Percentiles rank a stretch among this genome's conserved stretches.
phyloP scores from a whole-genome alignment of 2,113 vertebrate genomes.

The Holacanthus passer region DNA sequence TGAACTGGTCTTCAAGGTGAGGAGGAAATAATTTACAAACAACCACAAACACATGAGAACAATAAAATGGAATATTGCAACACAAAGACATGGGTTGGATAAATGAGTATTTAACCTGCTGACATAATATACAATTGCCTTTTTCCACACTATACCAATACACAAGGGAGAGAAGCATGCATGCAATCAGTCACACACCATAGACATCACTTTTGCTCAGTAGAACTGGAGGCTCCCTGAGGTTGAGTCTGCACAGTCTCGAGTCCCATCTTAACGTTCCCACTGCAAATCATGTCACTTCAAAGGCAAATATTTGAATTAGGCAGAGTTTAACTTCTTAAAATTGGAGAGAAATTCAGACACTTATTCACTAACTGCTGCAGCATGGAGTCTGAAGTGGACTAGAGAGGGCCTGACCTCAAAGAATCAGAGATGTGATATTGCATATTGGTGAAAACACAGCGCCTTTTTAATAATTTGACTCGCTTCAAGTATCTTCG shows the following conservation, averaged over 20 bases:
- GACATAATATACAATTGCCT: slow-evolving; percentile 1
- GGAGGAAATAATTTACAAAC: slow-evolving; percentile 19
- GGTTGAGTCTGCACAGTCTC: neutral
- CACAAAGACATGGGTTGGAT: neutral
- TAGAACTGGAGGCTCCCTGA: slow-evolving; percentile 2
- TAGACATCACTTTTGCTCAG: slow-evolving; percentile 27
- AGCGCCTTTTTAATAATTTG: slow-evolving; percentile 35
- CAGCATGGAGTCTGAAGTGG: slow-evolving; percentile 28
- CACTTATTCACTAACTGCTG: neutral
- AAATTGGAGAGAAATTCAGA: slow-evolving; percentile 22
- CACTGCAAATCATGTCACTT: slow-evolving; percentile 14
- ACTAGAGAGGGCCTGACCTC: neutral
- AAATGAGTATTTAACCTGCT: neutral
- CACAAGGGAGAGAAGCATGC: slow-evolving; percentile 6
- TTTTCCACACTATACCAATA: slow-evolving; percentile 9
- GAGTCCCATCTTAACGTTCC: slow-evolving; percentile 18
- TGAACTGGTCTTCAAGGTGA: slow-evolving; percentile 97
- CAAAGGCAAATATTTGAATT: slow-evolving; percentile 39
- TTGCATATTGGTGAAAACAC: slow-evolving; percentile 29
- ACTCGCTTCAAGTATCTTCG: slow-evolving; percentile 37
- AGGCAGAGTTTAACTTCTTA: slow-evolving; percentile 26
- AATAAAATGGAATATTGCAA: neutral
- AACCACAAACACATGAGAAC: neutral
- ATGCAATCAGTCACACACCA: slow-evolving; percentile 5
- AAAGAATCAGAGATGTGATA: slow-evolving; percentile 10